These are phyloP conservation scores for Electrona antarctica DNA, from an alignment of 2,113 vertebrate genomes.

Conservation along the genomic window DNA sequence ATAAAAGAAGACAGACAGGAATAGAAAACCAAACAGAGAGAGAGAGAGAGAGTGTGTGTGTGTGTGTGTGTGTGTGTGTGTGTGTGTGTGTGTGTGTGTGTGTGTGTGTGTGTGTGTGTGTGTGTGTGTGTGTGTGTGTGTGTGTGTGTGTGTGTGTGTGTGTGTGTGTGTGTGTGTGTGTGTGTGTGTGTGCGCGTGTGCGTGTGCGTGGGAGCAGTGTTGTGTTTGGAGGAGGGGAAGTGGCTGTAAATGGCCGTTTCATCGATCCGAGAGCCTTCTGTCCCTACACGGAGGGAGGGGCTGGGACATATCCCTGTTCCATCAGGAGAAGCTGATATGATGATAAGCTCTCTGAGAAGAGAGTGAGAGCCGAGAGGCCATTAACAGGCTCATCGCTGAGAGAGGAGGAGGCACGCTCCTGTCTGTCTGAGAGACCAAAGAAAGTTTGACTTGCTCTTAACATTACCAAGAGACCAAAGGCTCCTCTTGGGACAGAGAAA, in stretches of 20 bases:
- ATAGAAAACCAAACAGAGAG: background rate
- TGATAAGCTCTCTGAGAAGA: background rate
- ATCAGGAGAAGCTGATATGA: too few relatives aligned
- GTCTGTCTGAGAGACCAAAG: background rate
- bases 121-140: background rate
- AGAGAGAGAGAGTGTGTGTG: background rate
- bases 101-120: background rate
- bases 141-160: background rate
- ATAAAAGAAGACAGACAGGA: slow-evolving; percentile 10
- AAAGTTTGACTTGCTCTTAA: too few relatives aligned
- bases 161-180: background rate
- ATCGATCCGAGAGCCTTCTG: slow-evolving; percentile 33
- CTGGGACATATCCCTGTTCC: too few relatives aligned
- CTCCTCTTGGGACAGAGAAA: too few relatives aligned
- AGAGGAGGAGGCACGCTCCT: background rate
- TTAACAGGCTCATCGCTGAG: background rate
- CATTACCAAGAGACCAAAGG: too few relatives aligned
- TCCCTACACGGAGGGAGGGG: background rate
- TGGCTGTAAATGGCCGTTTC: slow-evolving; percentile 36
- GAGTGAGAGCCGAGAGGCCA: background rate
- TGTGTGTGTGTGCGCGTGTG: too few relatives aligned
- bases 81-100: background rate
- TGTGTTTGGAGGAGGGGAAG: slow-evolving; percentile 32
- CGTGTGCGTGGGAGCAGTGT: background rate
- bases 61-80: too few relatives aligned